Percentiles rank a stretch among this genome's conserved stretches.
Conservation (phyloP, 2,888 invertebrate genomes). For the Blomia tropicalis region DNA sequence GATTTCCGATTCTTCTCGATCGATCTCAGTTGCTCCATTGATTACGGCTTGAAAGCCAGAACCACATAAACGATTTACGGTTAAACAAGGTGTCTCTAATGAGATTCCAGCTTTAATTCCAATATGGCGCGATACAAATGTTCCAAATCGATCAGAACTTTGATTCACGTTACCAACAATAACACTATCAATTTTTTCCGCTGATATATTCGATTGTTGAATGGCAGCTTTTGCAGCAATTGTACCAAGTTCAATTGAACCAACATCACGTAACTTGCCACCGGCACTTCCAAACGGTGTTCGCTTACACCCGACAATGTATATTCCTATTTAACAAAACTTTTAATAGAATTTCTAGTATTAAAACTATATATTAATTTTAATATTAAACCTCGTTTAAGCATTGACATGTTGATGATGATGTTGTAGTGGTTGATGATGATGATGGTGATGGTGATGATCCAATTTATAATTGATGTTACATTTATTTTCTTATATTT, state of each 20-base stretch:
- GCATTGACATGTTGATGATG: too few relatives aligned
- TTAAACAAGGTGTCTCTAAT: conserved; percentile 61
- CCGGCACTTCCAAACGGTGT: conserved; percentile 92
- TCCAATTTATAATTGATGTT: too few relatives aligned
- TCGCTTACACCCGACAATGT: conserved; percentile 88
- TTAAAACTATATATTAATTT: too few relatives aligned
- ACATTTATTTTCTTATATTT: too few relatives aligned
- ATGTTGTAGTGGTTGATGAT: too few relatives aligned
- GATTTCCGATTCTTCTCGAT: conserved; percentile 63
- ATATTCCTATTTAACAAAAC: conserved; percentile 63
- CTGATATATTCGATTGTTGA: conserved; percentile 57
- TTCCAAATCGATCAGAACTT: conserved; percentile 51
- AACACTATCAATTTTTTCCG: conserved; percentile 72
- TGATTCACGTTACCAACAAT: conserved; percentile 73
- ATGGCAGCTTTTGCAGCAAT: conserved; percentile 62
- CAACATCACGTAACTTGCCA: conserved; percentile 40
- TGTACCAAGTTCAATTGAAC: conserved; percentile 53
- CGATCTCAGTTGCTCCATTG: conserved; percentile 43
- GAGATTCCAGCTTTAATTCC: conserved; percentile 68
- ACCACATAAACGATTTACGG: conserved; percentile 84
- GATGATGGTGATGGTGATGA: too few relatives aligned
- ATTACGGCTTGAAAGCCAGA: conserved; percentile 91
- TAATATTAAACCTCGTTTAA: too few relatives aligned
- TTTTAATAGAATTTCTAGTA: too few relatives aligned
- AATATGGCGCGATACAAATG: conserved; percentile 72